These are phyloP conservation scores for Periophthalmodon schlosseri DNA, from an alignment of 2,113 vertebrate genomes.

Conservation along the genomic window DNA sequence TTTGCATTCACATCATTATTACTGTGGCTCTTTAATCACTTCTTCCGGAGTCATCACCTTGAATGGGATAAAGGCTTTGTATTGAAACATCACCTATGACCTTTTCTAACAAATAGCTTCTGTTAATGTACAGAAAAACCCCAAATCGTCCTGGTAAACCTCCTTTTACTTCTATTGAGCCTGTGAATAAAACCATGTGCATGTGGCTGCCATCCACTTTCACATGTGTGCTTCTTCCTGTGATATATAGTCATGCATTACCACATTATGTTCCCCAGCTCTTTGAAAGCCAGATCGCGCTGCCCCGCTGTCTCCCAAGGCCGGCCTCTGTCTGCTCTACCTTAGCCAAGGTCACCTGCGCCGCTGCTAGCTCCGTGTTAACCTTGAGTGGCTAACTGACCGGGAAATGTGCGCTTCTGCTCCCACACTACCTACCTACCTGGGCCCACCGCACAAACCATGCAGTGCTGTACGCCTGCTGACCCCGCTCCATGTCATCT, in stretches of 20 bases:
- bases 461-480: conserved; percentile 40
- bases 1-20: not conserved
- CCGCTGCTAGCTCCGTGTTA: conserved; percentile 74
- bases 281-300: conserved; percentile 56
- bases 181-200: conserved; percentile 14
- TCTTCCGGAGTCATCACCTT: not conserved
- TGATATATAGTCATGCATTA: conserved; percentile 63
- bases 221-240: conserved; percentile 16
- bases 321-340: conserved; percentile 55
- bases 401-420: conserved; percentile 85
- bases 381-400: conserved; percentile 90
- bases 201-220: conserved; percentile 25
- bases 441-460: conserved; percentile 80
- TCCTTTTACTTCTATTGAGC: not conserved
- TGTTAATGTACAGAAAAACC: not conserved
- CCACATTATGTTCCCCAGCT: conserved; percentile 58
- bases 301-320: conserved; percentile 58
- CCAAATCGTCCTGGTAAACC: not conserved
- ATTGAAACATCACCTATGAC: too few relatives aligned
- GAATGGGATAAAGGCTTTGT: not conserved
- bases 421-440: conserved; percentile 67
- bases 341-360: conserved; percentile 82
- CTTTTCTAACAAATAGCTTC: not conserved
- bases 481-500: conserved; percentile 33
- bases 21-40: not conserved